Percentiles rank a stretch among this genome's conserved stretches.
Conservation (phyloP, 1,140 invertebrate species). For the Palaemon carinicauda region DNA sequence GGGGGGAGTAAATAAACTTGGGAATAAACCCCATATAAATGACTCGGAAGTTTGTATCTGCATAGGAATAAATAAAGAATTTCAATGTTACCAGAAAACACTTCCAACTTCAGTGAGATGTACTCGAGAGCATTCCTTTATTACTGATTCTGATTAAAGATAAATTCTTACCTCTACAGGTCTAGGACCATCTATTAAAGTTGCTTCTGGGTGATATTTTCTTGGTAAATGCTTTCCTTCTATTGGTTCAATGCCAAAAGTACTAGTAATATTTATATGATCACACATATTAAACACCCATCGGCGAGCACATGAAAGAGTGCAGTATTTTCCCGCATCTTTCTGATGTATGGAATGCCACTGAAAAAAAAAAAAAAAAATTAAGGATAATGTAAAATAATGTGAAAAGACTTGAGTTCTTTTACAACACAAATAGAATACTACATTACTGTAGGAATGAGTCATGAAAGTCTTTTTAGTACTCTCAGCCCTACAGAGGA, state of each 20-base stretch:
- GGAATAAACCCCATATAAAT: no score
- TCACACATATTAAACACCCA: conserved; percentile 32
- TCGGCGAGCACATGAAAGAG: conserved; percentile 6
- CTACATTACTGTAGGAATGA: not conserved
- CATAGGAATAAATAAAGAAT: no score
- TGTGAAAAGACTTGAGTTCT: not conserved
- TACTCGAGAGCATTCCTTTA: no score
- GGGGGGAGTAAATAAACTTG: no score
- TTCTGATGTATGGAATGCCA: conserved; percentile 11
- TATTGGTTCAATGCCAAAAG: not conserved
- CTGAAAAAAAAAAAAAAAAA: not conserved
- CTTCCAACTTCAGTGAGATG: no score
- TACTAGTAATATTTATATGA: not conserved
- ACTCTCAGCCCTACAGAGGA: not conserved
- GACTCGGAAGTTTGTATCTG: no score
- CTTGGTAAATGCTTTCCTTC: not conserved
- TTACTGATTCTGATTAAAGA: no score
- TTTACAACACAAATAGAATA: not conserved
- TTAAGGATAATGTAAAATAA: not conserved
- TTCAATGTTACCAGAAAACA: no score
- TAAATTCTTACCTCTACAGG: not conserved
- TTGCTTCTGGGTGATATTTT: not conserved
- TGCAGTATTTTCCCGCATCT: conserved; percentile 16
- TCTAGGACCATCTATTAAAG: not conserved
- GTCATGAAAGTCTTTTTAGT: not conserved